Conservation (phyloP, 2,888 invertebrate species). For the Brassicogethes aeneus region DNA sequence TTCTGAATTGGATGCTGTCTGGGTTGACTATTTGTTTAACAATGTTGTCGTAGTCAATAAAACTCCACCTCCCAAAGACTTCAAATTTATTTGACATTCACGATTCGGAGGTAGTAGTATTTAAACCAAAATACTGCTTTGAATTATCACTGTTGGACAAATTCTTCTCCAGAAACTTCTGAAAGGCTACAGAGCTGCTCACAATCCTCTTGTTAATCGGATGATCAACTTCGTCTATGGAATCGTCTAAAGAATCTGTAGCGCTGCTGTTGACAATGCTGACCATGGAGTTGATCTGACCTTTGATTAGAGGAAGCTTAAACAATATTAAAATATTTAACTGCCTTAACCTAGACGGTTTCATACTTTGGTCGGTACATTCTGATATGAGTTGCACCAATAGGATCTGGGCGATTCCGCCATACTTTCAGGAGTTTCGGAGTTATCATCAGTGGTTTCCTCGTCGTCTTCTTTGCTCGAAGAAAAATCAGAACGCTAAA, state of each 20-base stretch:
- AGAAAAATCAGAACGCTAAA: background rate
- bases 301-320: background rate
- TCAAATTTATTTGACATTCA: too few species aligned
- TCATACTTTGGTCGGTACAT: background rate
- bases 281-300: background rate
- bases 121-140: too few species aligned
- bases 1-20: too few species aligned
- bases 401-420: background rate
- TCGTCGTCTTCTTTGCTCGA: background rate
- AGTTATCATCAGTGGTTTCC: background rate
- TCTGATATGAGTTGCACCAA: background rate
- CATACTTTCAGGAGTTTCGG: background rate
- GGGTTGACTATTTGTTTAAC: too few species aligned
- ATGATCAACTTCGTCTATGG: conserved; percentile 5
- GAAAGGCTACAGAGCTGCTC: conserved; percentile 32
- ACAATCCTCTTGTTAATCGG: conserved; percentile 28
- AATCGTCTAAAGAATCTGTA: conserved; percentile 14
- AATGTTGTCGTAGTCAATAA: too few species aligned
- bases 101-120: too few species aligned
- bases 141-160: too few species aligned
- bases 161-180: conserved; percentile 28
- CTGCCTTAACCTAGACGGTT: background rate
- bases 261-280: conserved; percentile 6
- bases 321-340: too few species aligned
- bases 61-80: too few species aligned